Evolutionary conservation across 2,797 vertebrate genomes (phyloP).

Genomic region (Urophycis tenuis): DNA sequence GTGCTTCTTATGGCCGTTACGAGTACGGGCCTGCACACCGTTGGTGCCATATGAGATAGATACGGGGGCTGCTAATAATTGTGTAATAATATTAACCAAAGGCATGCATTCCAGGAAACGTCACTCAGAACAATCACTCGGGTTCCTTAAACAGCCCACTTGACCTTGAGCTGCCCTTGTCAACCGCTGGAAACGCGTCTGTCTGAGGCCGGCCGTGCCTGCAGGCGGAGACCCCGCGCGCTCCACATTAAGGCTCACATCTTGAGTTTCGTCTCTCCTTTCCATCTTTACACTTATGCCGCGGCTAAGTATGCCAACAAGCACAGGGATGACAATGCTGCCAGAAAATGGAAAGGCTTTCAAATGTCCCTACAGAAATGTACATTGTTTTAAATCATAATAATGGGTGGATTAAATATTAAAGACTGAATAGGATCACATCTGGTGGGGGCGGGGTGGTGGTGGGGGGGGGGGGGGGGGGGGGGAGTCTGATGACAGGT

Average conservation of each 20-base stretch:
- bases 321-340: background rate
- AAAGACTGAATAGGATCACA: background rate
- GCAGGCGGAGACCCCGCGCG: background rate
- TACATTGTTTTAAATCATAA: background rate
- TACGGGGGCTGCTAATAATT: background rate
- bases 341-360: background rate
- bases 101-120: background rate
- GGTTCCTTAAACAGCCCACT: background rate
- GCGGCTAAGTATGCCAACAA: background rate
- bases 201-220: background rate
- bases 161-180: constrained; percentile 1
- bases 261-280: background rate
- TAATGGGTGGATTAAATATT: constrained; percentile 1
- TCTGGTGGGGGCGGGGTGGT: too few relatives aligned
- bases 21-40: background rate
- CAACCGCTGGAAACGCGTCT: background rate
- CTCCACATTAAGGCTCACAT: background rate
- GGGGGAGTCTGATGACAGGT: background rate
- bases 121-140: background rate
- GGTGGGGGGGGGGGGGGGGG: too few relatives aligned
- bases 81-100: constrained; percentile 1
- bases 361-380: background rate
- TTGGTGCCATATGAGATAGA: background rate
- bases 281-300: background rate
- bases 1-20: background rate